These are phyloP conservation scores for Ennomos fuscantarius DNA, from an alignment of 2,888 invertebrate genomes.

Conservation along the genomic window DNA sequence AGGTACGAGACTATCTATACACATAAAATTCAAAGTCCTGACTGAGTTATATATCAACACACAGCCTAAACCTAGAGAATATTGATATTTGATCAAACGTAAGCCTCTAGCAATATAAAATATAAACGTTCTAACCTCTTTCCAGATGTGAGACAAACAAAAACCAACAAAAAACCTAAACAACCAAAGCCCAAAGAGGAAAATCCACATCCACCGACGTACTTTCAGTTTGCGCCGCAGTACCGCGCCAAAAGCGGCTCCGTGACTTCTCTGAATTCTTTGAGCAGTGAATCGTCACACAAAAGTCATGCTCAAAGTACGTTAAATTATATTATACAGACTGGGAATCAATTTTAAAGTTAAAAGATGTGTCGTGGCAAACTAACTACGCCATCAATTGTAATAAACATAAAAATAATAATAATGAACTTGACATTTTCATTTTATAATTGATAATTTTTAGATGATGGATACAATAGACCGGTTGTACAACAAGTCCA, in stretches of 20 bases:
- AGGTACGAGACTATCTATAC: too few relatives aligned
- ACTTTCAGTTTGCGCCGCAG: slow-evolving; percentile 58
- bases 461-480: slow-evolving; percentile 54
- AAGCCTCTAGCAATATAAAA: too few relatives aligned
- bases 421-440: neutral
- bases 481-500: slow-evolving; percentile 50
- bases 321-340: too few relatives aligned
- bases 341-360: too few relatives aligned
- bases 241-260: slow-evolving; percentile 71
- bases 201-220: slow-evolving; percentile 41
- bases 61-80: too few relatives aligned
- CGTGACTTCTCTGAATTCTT: slow-evolving; percentile 66
- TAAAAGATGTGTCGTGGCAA: too few relatives aligned
- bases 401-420: slow-evolving; percentile 8
- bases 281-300: slow-evolving; percentile 57
- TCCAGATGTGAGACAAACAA: slow-evolving; percentile 65
- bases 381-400: too few relatives aligned
- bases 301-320: slow-evolving; percentile 43
- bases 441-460: neutral
- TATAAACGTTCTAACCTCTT: slow-evolving; percentile 10
- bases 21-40: too few relatives aligned
- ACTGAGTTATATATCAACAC: too few relatives aligned
- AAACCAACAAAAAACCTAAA: slow-evolving; percentile 38
- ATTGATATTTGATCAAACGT: too few relatives aligned
- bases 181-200: slow-evolving; percentile 37